Evolutionary conservation across 2,113 vertebrate genomes (phyloP).

Genomic region (Erythrolamprus reginae): DNA sequence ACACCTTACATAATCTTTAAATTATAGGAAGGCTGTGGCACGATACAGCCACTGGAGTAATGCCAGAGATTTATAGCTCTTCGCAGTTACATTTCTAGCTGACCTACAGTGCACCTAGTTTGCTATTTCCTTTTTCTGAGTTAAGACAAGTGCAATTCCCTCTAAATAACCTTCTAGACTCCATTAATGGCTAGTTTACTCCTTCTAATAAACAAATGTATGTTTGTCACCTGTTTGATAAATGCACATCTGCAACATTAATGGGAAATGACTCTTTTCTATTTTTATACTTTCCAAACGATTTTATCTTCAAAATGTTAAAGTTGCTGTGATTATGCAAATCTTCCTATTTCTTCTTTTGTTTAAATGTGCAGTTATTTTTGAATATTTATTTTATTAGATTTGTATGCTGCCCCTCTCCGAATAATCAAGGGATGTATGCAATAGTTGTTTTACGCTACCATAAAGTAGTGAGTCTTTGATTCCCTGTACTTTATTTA

Average conservation of each 20-base stretch:
- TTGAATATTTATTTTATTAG: too few species aligned
- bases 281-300: conserved; percentile 37
- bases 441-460: background rate
- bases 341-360: conserved; percentile 28
- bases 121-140: conserved; percentile 71
- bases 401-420: too few species aligned
- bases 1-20: conserved; percentile 73
- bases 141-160: conserved; percentile 72
- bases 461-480: background rate
- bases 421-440: background rate
- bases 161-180: conserved; percentile 66
- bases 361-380: conserved; percentile 36
- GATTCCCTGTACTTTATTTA: background rate
- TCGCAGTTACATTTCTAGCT: conserved; percentile 70
- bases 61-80: conserved; percentile 66
- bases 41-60: conserved; percentile 58
- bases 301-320: conserved; percentile 12
- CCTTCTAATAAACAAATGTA: conserved; percentile 66
- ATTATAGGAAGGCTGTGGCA: conserved; percentile 65
- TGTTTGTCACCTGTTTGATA: conserved; percentile 54
- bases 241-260: conserved; percentile 44
- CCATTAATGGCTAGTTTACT: conserved; percentile 61
- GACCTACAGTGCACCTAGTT: conserved; percentile 67
- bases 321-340: conserved; percentile 31
- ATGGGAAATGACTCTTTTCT: conserved; percentile 48